phyloP scores from a whole-genome alignment of 2,888 invertebrate genomes.

The Sinopyrophorus schimmeli region DNA sequence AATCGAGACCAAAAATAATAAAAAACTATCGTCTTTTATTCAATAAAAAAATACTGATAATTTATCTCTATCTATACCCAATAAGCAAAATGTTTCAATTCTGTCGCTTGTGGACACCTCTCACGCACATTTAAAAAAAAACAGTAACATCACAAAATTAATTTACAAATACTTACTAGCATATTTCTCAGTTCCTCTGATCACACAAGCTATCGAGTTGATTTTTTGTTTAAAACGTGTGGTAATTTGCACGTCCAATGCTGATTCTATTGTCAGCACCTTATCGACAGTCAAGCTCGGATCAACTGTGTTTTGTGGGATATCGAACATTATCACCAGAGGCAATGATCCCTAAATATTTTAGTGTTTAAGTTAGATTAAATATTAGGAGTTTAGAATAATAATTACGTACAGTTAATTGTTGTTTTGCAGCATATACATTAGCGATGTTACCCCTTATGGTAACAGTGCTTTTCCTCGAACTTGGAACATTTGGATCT shows the following conservation, averaged over 20 bases:
- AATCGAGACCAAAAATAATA: too few relatives aligned
- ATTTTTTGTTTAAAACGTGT: conserved; percentile 88
- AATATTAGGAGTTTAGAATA: too few relatives aligned
- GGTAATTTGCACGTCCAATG: conserved; percentile 83
- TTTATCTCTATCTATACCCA: too few relatives aligned
- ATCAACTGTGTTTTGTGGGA: conserved; percentile 73
- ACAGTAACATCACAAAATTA: too few relatives aligned
- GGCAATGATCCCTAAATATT: conserved; percentile 82
- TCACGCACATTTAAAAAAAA: too few relatives aligned
- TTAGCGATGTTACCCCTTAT: conserved; percentile 88
- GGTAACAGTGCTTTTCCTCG: conserved; percentile 88
- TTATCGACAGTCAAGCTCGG: conserved; percentile 61
- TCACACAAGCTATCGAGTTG: conserved; percentile 82
- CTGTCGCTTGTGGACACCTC: too few relatives aligned
- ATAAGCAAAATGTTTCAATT: too few relatives aligned
- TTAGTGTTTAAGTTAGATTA: too few relatives aligned
- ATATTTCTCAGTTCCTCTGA: conserved; percentile 89
- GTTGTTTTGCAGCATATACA: conserved; percentile 87
- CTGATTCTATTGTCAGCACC: conserved; percentile 71
- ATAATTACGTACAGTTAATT: conserved; percentile 79
- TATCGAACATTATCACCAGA: conserved; percentile 90
- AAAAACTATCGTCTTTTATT: too few relatives aligned
- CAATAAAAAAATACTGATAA: too few relatives aligned
- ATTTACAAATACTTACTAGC: conserved; percentile 67
- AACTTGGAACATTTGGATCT: conserved; percentile 81